Evolutionary conservation across 2,797 vertebrate genomes (phyloP), one percentile per base, ranked within the genome.

Genomic region (Sebastolobus altivelis): DNA sequence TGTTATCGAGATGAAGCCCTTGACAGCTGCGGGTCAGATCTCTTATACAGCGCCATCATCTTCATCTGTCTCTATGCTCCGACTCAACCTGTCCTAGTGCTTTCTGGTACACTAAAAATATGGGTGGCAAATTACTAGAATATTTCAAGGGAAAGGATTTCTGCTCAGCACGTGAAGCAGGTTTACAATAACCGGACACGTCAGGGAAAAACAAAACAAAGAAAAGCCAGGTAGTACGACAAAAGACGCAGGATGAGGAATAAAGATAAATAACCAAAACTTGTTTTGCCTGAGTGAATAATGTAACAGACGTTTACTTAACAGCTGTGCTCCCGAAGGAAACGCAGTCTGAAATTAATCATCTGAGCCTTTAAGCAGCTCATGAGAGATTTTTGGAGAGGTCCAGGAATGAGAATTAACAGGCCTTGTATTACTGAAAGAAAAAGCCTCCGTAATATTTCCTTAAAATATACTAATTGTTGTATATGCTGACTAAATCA

Each of bases 301-400:
- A 71, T 78, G 80, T 78, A 84, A 90, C 79, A 90, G 80, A 89
- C 73, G 38, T 81, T 65, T 54, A 85, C 33, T 79, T 35, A 80
- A 83, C 6, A 77, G 59, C 73, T 77, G 73, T 73, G 40, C 22
- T 72, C 46, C 70, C 8, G 22, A 27, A 71, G 71, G 62, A 81
- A 59, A 79, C 74, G 22, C 74, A 8, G 40, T 49, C 67, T 43
- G 46, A 72, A 81, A 75, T 65, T n/a, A 31, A 72, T 22, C 20
- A 61, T 83, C 38, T 27, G 56, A 73, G 77, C 62, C 20, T 72
- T 74, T 75, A 70, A 40, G 54, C 8, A 79, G 73, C 61, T 75
- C 66, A 69, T 58, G 52, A 75, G 31, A 56, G 54, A 74, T 46
- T 71, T 80, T 69, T 67, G 25, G 18, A 68, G 38, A 71, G 2